phyloP scores from a whole-genome alignment of 2,113 vertebrate genomes.

The Catharus bicknelli region DNA sequence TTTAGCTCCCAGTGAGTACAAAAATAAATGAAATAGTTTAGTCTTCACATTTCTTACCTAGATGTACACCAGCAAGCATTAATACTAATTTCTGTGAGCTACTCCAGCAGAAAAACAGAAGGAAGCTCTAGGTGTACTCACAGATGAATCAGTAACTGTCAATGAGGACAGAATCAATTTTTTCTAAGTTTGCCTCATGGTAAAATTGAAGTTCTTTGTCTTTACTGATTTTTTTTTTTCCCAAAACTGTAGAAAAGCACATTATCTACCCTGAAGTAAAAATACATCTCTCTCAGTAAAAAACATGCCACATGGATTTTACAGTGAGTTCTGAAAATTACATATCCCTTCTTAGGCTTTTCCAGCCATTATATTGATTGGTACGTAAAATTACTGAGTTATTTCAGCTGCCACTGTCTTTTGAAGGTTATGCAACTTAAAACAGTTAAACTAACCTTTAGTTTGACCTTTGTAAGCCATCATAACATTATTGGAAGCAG shows the following conservation, averaged over 20 bases:
- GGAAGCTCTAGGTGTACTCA: not conserved
- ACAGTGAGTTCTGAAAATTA: not conserved
- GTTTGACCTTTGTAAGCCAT: conserved; percentile 35
- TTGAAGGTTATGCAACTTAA: conserved; percentile 29
- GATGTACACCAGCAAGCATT: not conserved
- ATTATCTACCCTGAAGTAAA: not conserved
- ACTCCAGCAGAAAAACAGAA: not conserved
- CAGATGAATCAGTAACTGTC: not conserved
- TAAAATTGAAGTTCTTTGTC: not conserved
- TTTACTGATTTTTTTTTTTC: not conserved
- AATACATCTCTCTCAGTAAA: not conserved
- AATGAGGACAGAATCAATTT: not conserved
- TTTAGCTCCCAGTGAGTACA: not conserved
- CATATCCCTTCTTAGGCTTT: not conserved
- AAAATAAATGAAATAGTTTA: not conserved
- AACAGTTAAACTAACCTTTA: conserved; percentile 49
- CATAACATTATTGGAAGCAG: conserved; percentile 28
- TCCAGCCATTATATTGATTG: conserved; percentile 14
- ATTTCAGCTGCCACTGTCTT: conserved; percentile 34
- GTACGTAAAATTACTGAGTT: not conserved
- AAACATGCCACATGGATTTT: not conserved
- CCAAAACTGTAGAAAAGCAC: not conserved
- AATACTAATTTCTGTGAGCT: not conserved
- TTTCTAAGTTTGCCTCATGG: not conserved
- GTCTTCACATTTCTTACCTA: not conserved